Base-by-base conservation (phyloP, 1,140 invertebrate species). In the Hydropsyche tenuis region DNA sequence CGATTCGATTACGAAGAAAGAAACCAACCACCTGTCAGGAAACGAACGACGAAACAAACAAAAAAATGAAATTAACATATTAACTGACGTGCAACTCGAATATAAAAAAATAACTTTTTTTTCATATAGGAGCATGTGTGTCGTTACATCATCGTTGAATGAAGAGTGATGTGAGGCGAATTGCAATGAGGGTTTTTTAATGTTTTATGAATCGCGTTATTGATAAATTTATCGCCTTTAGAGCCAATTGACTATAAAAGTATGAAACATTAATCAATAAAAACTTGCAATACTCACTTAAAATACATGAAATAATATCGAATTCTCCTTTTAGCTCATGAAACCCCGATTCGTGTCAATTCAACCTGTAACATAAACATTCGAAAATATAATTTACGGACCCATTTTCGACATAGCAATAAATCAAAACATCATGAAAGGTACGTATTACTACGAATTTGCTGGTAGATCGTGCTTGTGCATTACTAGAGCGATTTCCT, bases 1-100 rank as follows among this genome's bases (percentile, higher is more conserved):
- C 11, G 20, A 53, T 18, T 53, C 7, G 48, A 37, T 37, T 37
- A 37, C 30, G 30, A 37, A 37, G 22, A 60, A 60, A 37, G 30
- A 3, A 60, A 60, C 56, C 12, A 60, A 22, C 18, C 56, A 60
- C 56, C 56, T 60, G 56, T 60, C 56, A 60, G 56, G 56, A 60
- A 60, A 20, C 22, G 22, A 16, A 5, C 37, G 37, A 22, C n/a
- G 23, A 60, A 12, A 23, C 23, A 9, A 25, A 23, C 18, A 60
- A 60, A 60, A 25, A 60, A 25, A 60, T 25, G 20, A 12, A 48
- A 48, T 60, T 22, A 60, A 60, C 18, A 60, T 60, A 60, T 25
- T 27, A 27, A 23, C 56, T 14, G 14, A 25, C 56, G 22, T 12
- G 14, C 30, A 3, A 37, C 3, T 37, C 14, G 45, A 14, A 48